Evolutionary conservation across 23 tunicate species (phyloP).

Genomic region (Trididemnum nubilum): DNA sequence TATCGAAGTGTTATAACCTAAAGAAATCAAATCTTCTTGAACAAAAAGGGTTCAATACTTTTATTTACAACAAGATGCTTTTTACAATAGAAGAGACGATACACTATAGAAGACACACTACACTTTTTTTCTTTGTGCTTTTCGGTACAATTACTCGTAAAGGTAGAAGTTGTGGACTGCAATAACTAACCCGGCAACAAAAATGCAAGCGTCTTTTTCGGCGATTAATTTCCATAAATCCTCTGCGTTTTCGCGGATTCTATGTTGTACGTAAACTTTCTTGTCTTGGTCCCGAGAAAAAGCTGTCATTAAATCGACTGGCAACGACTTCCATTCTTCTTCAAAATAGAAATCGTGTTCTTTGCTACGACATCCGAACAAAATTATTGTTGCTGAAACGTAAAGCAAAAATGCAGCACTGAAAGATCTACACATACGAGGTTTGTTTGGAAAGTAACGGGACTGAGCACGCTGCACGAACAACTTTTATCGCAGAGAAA

Average conservation of each 20-base stretch:
- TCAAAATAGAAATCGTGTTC: constrained; percentile 80
- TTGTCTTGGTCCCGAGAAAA: constrained; percentile 89
- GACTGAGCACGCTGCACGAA: no score
- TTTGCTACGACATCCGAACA: constrained; percentile 86
- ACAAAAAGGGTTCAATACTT: no score
- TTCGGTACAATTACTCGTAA: no score
- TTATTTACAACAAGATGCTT: no score
- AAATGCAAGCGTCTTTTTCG: constrained; percentile 47
- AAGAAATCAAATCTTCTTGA: no score
- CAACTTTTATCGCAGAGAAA: no score
- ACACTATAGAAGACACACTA: no score
- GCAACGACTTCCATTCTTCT: constrained; percentile 75
- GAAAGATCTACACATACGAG: neutral
- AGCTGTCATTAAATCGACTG: constrained; percentile 63
- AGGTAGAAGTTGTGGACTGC: no score
- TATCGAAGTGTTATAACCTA: no score
- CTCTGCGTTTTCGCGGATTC: constrained; percentile 50
- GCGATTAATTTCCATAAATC: constrained; percentile 49
- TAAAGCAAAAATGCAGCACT: neutral
- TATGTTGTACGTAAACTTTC: constrained; percentile 88
- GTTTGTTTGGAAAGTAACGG: no score
- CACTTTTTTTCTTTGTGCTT: no score
- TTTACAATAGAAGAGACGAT: no score
- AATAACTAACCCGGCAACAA: constrained; percentile 68
- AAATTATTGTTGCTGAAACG: constrained; percentile 46